These are phyloP conservation scores for Ptychoptera contaminata DNA, from an alignment of 2,888 invertebrate species.

Conservation along the genomic window DNA sequence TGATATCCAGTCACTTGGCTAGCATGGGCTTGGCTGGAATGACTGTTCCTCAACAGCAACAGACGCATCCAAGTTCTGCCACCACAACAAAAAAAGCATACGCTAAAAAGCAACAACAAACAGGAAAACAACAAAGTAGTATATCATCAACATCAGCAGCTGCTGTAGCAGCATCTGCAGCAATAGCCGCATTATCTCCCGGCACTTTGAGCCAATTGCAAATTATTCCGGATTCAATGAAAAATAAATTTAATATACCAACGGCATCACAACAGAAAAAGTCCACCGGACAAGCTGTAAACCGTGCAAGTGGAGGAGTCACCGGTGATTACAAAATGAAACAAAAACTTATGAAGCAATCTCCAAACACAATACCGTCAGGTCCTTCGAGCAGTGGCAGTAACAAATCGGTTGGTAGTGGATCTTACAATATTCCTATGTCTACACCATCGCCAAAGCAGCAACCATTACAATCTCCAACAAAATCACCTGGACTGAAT, in stretches of 20 bases:
- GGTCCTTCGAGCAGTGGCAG: background rate
- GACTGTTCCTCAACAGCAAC: too few relatives aligned
- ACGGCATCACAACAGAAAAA: background rate
- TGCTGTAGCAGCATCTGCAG: too few relatives aligned
- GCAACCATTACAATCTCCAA: slow-evolving; percentile 1
- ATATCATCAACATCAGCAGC: too few relatives aligned
- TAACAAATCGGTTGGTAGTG: background rate
- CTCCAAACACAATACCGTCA: background rate
- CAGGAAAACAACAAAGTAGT: too few relatives aligned
- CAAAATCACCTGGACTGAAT: slow-evolving; percentile 3
- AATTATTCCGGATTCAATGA: background rate
- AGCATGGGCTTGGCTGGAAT: too few relatives aligned
- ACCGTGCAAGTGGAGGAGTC: background rate
- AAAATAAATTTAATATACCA: background rate
- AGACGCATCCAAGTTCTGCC: too few relatives aligned
- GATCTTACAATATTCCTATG: background rate
- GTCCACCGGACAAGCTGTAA: background rate
- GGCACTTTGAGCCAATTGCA: too few relatives aligned
- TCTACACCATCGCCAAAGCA: slow-evolving; percentile 7
- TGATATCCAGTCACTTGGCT: too few relatives aligned
- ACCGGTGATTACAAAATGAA: background rate
- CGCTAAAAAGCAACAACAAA: too few relatives aligned
- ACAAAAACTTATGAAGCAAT: background rate
- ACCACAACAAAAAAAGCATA: too few relatives aligned
- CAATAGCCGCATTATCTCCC: too few relatives aligned